These are phyloP conservation scores for Erebia epiphron DNA, from an alignment of 2,888 invertebrate genomes.

Conservation along the genomic window DNA sequence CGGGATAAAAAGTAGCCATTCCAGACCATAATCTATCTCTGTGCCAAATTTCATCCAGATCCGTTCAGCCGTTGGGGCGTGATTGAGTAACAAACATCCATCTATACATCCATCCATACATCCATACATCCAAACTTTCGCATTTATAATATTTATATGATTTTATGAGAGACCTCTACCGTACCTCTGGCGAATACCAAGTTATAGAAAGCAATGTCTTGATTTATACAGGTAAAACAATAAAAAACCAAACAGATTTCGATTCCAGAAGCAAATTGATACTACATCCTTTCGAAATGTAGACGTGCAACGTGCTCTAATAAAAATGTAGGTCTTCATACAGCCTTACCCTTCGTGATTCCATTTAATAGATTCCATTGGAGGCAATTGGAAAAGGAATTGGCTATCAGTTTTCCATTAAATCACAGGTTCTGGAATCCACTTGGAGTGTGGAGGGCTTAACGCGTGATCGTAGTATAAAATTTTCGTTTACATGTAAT, in stretches of 20 bases:
- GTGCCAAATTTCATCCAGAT: too few relatives aligned
- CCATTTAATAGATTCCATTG: slow-evolving; percentile 22
- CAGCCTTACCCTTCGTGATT: slow-evolving; percentile 15
- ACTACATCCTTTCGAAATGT: slow-evolving; percentile 1
- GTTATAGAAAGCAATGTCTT: background rate
- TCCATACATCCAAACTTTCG: too few relatives aligned
- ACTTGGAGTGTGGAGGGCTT: slow-evolving; percentile 53
- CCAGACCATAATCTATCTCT: too few relatives aligned
- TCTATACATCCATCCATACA: too few relatives aligned
- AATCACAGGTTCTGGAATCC: slow-evolving; percentile 58
- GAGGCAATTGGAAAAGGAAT: slow-evolving; percentile 58
- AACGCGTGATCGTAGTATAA: slow-evolving; percentile 66
- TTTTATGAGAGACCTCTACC: too few relatives aligned
- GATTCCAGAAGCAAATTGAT: background rate
- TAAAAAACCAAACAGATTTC: background rate
- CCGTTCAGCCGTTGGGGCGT: too few relatives aligned
- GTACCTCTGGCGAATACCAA: too few relatives aligned
- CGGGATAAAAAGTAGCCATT: too few relatives aligned
- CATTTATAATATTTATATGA: too few relatives aligned
- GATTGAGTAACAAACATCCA: too few relatives aligned
- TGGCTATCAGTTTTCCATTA: slow-evolving; percentile 59
- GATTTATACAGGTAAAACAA: slow-evolving; percentile 1
- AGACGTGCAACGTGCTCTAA: background rate
- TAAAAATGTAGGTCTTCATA: slow-evolving; percentile 18
- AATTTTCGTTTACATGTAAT: slow-evolving; percentile 76